phyloP scores from a whole-genome alignment of 2,113 vertebrate genomes.

The Aptenodytes patagonicus region DNA sequence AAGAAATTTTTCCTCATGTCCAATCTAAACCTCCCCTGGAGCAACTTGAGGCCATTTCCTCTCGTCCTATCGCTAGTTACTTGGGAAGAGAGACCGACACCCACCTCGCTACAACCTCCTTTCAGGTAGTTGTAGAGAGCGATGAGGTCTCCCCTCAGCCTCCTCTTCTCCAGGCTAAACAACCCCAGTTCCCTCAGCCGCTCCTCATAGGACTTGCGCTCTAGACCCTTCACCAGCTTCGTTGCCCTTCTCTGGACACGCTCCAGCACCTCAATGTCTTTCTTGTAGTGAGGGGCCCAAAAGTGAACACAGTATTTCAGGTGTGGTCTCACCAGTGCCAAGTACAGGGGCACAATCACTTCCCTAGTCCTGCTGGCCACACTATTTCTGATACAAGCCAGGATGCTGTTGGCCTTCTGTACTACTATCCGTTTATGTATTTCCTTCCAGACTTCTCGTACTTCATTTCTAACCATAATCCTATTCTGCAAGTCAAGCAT shows the following conservation, averaged over 20 bases:
- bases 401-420: neutral
- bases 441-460: neutral
- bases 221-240: rapidly evolving
- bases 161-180: neutral
- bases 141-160: neutral
- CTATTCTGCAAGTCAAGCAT: neutral
- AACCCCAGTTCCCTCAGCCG: neutral
- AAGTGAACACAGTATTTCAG: rapidly evolving
- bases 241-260: neutral
- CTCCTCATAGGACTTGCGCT: neutral
- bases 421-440: neutral
- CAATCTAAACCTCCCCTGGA: too few relatives aligned
- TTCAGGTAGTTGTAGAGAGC: neutral
- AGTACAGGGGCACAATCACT: rapidly evolving
- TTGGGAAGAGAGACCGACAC: too few relatives aligned
- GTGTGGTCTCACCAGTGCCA: rapidly evolving
- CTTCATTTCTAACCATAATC: neutral
- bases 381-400: neutral
- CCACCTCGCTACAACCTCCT: neutral
- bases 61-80: too few relatives aligned
- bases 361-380: neutral
- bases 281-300: neutral
- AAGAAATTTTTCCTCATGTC: neutral
- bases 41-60: too few relatives aligned
- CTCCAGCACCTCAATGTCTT: neutral